Conservation (phyloP, 2,888 invertebrate genomes). For the Dryomyza anilis region DNA sequence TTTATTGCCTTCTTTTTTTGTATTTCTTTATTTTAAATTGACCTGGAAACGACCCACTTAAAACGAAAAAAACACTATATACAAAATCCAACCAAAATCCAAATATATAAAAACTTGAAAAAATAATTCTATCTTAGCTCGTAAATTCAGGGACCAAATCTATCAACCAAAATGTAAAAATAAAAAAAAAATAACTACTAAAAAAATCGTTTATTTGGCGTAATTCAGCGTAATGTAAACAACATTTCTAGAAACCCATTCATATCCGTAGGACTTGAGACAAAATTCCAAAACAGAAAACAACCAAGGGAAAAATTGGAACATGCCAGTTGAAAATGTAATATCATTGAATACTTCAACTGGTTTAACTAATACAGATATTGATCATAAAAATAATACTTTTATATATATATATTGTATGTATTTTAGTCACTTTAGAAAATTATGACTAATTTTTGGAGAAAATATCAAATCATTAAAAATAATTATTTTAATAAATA, state of each 20-base stretch:
- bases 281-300: background rate
- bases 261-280: constrained; percentile 1
- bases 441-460: background rate
- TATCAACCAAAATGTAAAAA: constrained; percentile 10
- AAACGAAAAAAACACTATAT: background rate
- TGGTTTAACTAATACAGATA: background rate
- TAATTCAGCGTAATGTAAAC: background rate
- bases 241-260: constrained; percentile 5
- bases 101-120: background rate
- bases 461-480: background rate
- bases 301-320: background rate
- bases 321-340: background rate
- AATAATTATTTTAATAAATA: background rate
- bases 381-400: background rate
- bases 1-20: background rate
- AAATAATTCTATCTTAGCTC: constrained; percentile 1
- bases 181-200: background rate
- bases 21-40: background rate
- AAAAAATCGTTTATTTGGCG: background rate
- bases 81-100: background rate
- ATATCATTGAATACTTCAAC: background rate
- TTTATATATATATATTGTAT: background rate
- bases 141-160: constrained; percentile 25
- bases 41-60: constrained; percentile 12
- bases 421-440: background rate